phyloP scores from a whole-genome alignment of 37 sponge, comb jelly and placozoan genomes.

The Eunapius fragilis region DNA sequence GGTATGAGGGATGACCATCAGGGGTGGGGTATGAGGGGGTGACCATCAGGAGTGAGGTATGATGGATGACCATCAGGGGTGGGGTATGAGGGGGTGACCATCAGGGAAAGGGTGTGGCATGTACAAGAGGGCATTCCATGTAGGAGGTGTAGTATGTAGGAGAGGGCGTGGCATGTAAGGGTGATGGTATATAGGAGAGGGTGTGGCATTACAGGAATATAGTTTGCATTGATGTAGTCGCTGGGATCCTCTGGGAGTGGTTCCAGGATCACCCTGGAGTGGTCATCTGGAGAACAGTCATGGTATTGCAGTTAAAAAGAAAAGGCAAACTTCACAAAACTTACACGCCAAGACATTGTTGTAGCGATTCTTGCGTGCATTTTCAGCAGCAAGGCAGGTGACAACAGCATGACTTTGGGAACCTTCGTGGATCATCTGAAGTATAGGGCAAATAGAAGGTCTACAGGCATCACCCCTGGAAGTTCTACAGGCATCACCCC shows the following conservation, averaged over 20 bases:
- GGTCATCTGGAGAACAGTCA: not conserved
- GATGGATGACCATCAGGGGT: not conserved
- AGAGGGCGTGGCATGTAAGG: no score
- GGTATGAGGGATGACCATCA: not conserved
- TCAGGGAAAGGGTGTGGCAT: not conserved
- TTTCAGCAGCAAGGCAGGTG: slow-evolving; percentile 47
- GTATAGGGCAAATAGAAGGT: not conserved
- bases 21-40: slow-evolving; percentile 4
- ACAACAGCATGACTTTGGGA: not conserved
- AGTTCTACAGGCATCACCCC: no score
- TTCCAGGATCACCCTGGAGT: not conserved
- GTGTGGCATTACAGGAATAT: slow-evolving; percentile 46
- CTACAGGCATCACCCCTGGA: no score
- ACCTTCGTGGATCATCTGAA: not conserved
- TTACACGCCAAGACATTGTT: slow-evolving; percentile 79
- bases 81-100: not conserved
- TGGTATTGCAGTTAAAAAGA: not conserved
- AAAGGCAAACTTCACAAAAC: not conserved
- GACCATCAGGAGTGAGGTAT: not conserved
- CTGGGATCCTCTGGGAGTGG: slow-evolving; percentile 12
- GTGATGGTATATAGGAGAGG: not conserved
- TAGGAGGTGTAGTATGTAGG: not conserved
- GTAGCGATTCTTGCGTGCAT: slow-evolving; percentile 78
- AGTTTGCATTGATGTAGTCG: slow-evolving; percentile 85
- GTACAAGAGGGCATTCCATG: not conserved